Evolutionary conservation across 2,113 vertebrate species (phyloP).

Genomic region (Cacatua alba): DNA sequence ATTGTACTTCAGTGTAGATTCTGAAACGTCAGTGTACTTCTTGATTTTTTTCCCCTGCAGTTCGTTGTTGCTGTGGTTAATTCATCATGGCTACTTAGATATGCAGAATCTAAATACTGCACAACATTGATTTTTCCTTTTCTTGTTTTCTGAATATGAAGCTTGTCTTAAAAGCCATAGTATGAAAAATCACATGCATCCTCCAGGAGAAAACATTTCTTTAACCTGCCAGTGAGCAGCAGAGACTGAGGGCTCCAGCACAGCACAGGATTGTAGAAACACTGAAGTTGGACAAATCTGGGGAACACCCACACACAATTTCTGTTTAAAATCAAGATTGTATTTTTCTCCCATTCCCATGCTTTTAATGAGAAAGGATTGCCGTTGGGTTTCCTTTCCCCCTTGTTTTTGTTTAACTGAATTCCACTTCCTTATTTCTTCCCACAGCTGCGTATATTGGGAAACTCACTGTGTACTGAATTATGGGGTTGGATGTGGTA

Average conservation of each 20-base stretch:
- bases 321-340: background rate
- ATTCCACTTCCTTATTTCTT: background rate
- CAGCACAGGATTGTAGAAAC: background rate
- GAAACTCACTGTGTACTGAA: background rate
- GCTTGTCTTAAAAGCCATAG: slow-evolving; percentile 61
- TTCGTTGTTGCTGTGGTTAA: slow-evolving; percentile 69
- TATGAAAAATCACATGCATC: slow-evolving; percentile 47
- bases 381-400: background rate
- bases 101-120: slow-evolving; percentile 65
- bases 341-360: background rate
- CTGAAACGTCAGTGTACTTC: slow-evolving; percentile 66
- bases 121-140: slow-evolving; percentile 42
- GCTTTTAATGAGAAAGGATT: background rate
- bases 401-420: background rate
- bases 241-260: background rate
- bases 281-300: background rate
- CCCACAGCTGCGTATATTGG: background rate
- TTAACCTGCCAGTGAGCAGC: slow-evolving; percentile 13
- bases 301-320: background rate
- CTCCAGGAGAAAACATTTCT: slow-evolving; percentile 20
- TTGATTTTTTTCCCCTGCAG: slow-evolving; percentile 39
- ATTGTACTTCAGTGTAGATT: slow-evolving; percentile 64
- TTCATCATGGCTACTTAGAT: slow-evolving; percentile 66
- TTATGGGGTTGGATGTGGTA: background rate
- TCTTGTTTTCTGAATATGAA: slow-evolving; percentile 51